Evolutionary conservation across 2,888 invertebrate genomes (phyloP), one percentile per base, ranked within the genome.

Genomic region (Bellardia pandia): DNA sequence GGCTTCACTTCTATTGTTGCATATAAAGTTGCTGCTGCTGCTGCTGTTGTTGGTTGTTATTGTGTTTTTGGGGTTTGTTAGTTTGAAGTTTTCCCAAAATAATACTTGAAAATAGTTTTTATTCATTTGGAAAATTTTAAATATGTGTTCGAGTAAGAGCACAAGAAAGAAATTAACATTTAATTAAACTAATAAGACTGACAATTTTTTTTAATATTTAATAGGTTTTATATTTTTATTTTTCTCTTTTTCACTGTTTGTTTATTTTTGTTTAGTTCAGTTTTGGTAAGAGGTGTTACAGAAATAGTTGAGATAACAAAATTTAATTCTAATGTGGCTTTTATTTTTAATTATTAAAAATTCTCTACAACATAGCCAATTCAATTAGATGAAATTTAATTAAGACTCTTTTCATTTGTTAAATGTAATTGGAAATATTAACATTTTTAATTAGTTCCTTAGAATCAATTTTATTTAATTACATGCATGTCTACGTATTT

Each of bases 171-270:
- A 79, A 79, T 79, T 69, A 62, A 69, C 85, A 79, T 85, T 79
- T 85, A 79, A 79, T 79, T 85, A 68, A 62, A 85, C 68, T 85
- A 79, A 85, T 79, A 60, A 68, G 40, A 74, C 60, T 68, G 74
- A 69, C 33, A 79, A 79, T 78, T 71, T 37, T 42, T 2, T 71
- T 83, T 62, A 64, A 62, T 62, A 76, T 76, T 60, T 62, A 76
- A 76, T 62, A n/a, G 51, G n/a, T 13, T 33, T 51, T 60, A n/a
- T 64, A 3, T 40, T n/a, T n/a, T 13, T 30, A 8, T 11, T 33
- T 77, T 23, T 40, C 42, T 23, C n/a, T 40, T 23, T 37, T 37
- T 37, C 37, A 37, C 5, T 37, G 6, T 75, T 23, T 58, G 9
- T 58, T 11, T 11, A 37, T 40, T 42, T 14, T 45, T 42, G 40